Evolutionary conservation across 2,888 invertebrate genomes (phyloP).

Genomic region (Lithophane ornitopus): DNA sequence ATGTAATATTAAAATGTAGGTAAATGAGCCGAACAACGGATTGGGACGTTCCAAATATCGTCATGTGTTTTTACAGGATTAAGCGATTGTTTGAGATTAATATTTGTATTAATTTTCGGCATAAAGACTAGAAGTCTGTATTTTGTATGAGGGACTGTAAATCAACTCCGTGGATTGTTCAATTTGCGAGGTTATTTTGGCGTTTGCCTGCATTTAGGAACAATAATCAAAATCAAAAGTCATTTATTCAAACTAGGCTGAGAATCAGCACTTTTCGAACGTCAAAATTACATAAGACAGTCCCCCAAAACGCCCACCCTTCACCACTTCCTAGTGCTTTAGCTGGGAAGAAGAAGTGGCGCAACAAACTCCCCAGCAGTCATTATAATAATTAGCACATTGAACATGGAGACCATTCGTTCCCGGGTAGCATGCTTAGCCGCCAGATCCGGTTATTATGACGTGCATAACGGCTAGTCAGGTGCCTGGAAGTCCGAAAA

Average conservation of each 20-base stretch:
- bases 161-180: background rate
- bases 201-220: too few species aligned
- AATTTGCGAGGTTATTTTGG: rapidly evolving
- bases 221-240: too few species aligned
- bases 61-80: conserved; percentile 42
- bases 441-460: background rate
- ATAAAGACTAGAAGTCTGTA: background rate
- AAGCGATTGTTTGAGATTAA: conserved; percentile 17
- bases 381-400: too few species aligned
- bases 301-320: too few species aligned
- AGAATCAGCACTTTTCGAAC: too few species aligned
- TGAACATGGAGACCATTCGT: background rate
- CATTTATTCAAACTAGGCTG: too few species aligned
- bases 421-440: background rate
- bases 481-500: background rate
- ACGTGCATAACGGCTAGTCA: background rate
- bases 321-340: too few species aligned
- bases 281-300: too few species aligned
- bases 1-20: conserved; percentile 68
- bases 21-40: conserved; percentile 59
- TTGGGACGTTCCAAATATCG: conserved; percentile 20
- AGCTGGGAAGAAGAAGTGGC: too few species aligned
- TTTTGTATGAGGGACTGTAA: background rate
- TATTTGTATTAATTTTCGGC: conserved; percentile 9
- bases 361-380: too few species aligned